These are phyloP conservation scores for Marronus borbonicus DNA, from an alignment of 2,888 invertebrate species.

Conservation along the genomic window DNA sequence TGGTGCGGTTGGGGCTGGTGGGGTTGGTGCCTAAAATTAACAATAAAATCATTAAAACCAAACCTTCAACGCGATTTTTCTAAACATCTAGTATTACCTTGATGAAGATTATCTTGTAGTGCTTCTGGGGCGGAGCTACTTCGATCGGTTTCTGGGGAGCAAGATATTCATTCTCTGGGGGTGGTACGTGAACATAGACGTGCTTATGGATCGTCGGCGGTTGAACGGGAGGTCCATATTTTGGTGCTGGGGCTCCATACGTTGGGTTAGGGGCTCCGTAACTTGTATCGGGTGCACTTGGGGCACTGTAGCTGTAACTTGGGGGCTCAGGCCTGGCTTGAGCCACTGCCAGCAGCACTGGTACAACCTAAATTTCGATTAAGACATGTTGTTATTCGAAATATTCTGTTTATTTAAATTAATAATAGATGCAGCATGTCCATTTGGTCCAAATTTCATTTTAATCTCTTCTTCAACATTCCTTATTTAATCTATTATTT, in stretches of 20 bases:
- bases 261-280: conserved; percentile 65
- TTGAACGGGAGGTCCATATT: conserved; percentile 81
- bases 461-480: too few species aligned
- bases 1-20: conserved; percentile 86
- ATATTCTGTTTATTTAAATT: too few species aligned
- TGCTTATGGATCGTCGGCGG: conserved; percentile 90
- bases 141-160: conserved; percentile 76
- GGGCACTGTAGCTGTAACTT: conserved; percentile 64
- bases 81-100: conserved; percentile 71
- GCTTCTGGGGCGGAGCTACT: conserved; percentile 80
- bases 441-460: too few species aligned
- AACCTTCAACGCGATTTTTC: too few species aligned
- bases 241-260: conserved; percentile 75
- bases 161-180: conserved; percentile 86
- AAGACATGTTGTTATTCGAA: too few species aligned
- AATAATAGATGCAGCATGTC: too few species aligned
- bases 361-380: conserved; percentile 56
- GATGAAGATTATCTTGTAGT: conserved; percentile 90
- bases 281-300: conserved; percentile 70
- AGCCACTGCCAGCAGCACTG: conserved; percentile 67
- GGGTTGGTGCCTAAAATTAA: conserved; percentile 90
- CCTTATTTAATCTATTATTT: too few species aligned
- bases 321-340: conserved; percentile 70
- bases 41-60: conserved; percentile 61
- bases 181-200: conserved; percentile 92